phyloP scores from a whole-genome alignment of 2,888 invertebrate genomes.

The Pandemis heparana region DNA sequence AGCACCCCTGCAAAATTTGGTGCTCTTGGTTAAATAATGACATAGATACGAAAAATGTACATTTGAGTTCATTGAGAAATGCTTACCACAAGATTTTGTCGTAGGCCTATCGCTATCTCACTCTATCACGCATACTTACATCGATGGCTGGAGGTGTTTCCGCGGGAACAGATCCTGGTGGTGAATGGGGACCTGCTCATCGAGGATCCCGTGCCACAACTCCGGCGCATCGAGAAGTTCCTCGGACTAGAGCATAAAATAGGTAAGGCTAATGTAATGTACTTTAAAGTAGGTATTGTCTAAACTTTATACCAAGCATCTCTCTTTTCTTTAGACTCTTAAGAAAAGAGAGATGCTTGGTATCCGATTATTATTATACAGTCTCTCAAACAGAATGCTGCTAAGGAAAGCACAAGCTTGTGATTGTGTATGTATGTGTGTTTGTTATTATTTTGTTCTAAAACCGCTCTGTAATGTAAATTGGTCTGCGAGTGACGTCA shows the following conservation, averaged over 20 bases:
- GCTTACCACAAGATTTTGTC: slow-evolving; percentile 10
- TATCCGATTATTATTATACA: no score
- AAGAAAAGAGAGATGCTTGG: neutral
- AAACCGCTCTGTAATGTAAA: no score
- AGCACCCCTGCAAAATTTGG: no score
- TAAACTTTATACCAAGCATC: no score
- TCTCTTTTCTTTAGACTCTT: no score
- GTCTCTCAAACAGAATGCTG: no score
- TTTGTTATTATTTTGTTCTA: no score
- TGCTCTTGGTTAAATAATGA: no score
- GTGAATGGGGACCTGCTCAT: slow-evolving; percentile 97
- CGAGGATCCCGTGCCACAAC: slow-evolving; percentile 94
- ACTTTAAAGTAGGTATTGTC: no score
- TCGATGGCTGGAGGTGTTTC: slow-evolving; percentile 97
- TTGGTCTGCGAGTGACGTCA: no score
- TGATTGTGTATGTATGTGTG: no score
- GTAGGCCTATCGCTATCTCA: slow-evolving; percentile 93
- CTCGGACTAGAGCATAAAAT: slow-evolving; percentile 89
- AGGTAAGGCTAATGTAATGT: slow-evolving; percentile 69
- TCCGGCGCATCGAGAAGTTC: slow-evolving; percentile 95
- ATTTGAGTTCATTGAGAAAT: neutral
- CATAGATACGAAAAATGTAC: neutral
- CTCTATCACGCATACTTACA: slow-evolving; percentile 96
- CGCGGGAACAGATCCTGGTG: slow-evolving; percentile 95
- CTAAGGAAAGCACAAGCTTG: no score